These are phyloP conservation scores for Thyatira batis DNA, from an alignment of 2,888 invertebrate species.

Conservation along the genomic window DNA sequence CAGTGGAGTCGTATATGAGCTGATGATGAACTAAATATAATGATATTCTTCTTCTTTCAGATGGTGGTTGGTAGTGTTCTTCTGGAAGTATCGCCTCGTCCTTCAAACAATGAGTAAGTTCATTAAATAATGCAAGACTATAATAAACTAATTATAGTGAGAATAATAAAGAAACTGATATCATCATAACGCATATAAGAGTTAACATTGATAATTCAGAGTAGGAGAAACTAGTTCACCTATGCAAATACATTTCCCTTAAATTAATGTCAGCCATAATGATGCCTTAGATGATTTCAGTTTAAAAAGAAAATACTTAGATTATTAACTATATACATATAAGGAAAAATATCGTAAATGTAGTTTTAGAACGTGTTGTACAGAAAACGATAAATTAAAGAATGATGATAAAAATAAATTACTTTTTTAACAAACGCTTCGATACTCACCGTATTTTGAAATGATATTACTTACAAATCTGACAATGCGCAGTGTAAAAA, in stretches of 20 bases:
- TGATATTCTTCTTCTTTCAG: constrained; percentile 45
- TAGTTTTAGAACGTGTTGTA: not conserved
- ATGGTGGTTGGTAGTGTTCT: constrained; percentile 45
- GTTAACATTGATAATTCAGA: not conserved
- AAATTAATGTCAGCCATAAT: not conserved
- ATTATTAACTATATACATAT: not conserved
- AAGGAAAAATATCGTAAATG: not conserved
- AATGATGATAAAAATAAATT: not conserved
- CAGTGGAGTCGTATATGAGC: too few species aligned
- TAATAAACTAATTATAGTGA: constrained; percentile 25
- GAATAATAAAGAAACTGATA: constrained; percentile 25
- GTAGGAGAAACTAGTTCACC: not conserved
- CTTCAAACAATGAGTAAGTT: constrained; percentile 65
- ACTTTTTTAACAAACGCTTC: not conserved
- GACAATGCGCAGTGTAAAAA: constrained; percentile 14
- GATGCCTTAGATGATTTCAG: not conserved
- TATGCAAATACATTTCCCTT: not conserved
- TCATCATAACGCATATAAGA: too few species aligned
- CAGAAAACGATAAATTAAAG: not conserved
- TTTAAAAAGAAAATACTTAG: not conserved
- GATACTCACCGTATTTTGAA: not conserved
- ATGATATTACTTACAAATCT: not conserved
- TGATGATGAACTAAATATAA: constrained; percentile 5
- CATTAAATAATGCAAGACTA: not conserved
- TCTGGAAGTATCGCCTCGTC: constrained; percentile 50